Percentiles rank a stretch among this genome's conserved stretches.
phyloP scores from a whole-genome alignment of 2,888 invertebrate species.

The Aspidiotus rigidus region DNA sequence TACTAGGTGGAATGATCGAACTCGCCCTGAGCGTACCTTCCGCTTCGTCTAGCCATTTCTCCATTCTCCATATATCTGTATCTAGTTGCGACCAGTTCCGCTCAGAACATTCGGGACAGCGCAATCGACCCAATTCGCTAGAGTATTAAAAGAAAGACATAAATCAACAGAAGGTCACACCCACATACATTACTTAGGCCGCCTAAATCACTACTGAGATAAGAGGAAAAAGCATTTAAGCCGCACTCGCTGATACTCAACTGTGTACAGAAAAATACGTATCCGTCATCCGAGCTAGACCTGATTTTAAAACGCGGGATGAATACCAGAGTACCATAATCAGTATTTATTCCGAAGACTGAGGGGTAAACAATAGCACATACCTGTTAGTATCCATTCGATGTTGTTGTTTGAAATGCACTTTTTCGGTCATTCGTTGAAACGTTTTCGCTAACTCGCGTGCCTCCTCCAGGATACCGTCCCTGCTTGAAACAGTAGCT shows the following conservation, averaged over 20 bases:
- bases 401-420: conserved; percentile 51
- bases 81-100: conserved; percentile 83
- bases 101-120: conserved; percentile 78
- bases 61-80: conserved; percentile 80
- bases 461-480: conserved; percentile 38
- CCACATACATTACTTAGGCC: background rate
- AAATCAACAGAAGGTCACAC: background rate
- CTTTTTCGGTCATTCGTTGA: conserved; percentile 53
- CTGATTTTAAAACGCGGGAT: conserved; percentile 12
- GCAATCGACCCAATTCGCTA: conserved; percentile 66
- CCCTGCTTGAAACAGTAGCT: conserved; percentile 46
- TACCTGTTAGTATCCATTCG: conserved; percentile 28
- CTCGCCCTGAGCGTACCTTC: conserved; percentile 68
- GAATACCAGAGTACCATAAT: background rate
- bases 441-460: conserved; percentile 48
- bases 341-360: background rate
- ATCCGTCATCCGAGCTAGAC: conserved; percentile 27
- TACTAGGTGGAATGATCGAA: conserved; percentile 52
- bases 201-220: background rate
- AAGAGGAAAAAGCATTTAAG: background rate
- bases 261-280: conserved; percentile 32
- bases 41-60: conserved; percentile 81
- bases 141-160: conserved; percentile 34
- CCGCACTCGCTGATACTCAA: conserved; percentile 18
- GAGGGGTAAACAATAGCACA: background rate